Evolutionary conservation across 1,140 invertebrate genomes (phyloP), one percentile per base, ranked within the genome.

Genomic region (Tenebrio molitor): DNA sequence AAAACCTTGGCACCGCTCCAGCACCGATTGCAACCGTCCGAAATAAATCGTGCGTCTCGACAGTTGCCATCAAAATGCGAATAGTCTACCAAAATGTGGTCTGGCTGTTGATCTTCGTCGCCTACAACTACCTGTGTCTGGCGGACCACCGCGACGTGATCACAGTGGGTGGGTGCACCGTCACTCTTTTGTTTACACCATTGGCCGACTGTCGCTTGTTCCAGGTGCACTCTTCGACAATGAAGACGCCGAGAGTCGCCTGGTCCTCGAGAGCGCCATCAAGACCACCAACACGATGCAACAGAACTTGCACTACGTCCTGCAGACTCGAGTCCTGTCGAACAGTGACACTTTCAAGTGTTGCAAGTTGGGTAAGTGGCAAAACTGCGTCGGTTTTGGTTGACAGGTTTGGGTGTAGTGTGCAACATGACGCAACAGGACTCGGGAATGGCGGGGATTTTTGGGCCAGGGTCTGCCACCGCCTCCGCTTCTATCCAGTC

Each of bases 401-500:
- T 42, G 23, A 29, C 46, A 19, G 19, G 67, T 15, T 69, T 6
- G 15, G 8, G 50, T 67, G 50, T 67, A 78, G 74, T 77, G 39
- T 73, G 75, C 34, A 69, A 73, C 34, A 8, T 74, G n/a, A 67
- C 69, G 17, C 29, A 67, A 53, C 5, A 67, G 39, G 23, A 29
- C 16, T 7, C 78, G n/a, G 83, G 73, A 29, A 44, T 74, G 6
- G 25, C 62, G 39, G 93, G 89, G 14, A 89, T 96, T 73, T 93
- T 96, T 81, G 93, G 93, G 1, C 91, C 93, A 4, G 85, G 88
- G 62, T 89, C 88, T 14, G 80, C 84, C 14, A 84, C 87, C 41
- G 76, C 81, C 12, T 85, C 85, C 62, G 87, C 88, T 15, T 90
- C 92, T 64, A 86, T 92, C 1, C 87, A 91, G 76, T 92, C 91